phyloP scores from a whole-genome alignment of 2,888 invertebrate species.

The Torymus tubicola region DNA sequence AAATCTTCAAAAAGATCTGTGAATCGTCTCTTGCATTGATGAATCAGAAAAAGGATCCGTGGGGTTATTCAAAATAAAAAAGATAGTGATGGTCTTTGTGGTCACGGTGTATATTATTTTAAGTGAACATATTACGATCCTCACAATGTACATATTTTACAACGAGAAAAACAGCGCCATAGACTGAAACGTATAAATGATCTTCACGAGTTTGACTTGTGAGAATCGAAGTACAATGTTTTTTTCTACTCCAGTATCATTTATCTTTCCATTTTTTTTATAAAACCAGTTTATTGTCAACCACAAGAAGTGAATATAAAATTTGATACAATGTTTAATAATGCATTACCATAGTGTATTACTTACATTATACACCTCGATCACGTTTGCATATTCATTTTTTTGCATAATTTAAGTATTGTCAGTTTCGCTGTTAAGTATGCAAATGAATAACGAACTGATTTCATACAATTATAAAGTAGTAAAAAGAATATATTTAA shows the following conservation, averaged over 20 bases:
- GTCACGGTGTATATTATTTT: constrained; percentile 53
- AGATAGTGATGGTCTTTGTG: constrained; percentile 18
- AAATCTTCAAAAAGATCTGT: constrained; percentile 86
- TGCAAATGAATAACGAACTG: constrained; percentile 11
- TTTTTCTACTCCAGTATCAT: constrained; percentile 30
- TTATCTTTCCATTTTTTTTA: constrained; percentile 64
- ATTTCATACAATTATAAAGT: background rate
- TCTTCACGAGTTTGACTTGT: constrained; percentile 49
- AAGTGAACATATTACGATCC: constrained; percentile 48
- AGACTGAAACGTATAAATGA: constrained; percentile 40
- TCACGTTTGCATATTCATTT: constrained; percentile 26
- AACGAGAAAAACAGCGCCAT: constrained; percentile 41
- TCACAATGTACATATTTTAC: constrained; percentile 55
- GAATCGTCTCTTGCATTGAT: constrained; percentile 87
- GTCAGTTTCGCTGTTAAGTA: constrained; percentile 21
- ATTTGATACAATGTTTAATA: constrained; percentile 74
- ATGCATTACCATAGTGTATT: constrained; percentile 69
- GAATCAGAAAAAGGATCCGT: constrained; percentile 88
- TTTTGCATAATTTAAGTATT: constrained; percentile 35
- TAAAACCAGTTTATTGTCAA: constrained; percentile 75
- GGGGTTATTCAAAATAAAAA: constrained; percentile 81
- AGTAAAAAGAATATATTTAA: constrained; percentile 3
- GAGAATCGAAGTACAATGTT: constrained; percentile 41
- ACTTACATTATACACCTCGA: constrained; percentile 56
- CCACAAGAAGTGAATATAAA: constrained; percentile 75